Base-by-base conservation (phyloP, 2,797 vertebrate species). In the Bryconaethiops microstoma region DNA sequence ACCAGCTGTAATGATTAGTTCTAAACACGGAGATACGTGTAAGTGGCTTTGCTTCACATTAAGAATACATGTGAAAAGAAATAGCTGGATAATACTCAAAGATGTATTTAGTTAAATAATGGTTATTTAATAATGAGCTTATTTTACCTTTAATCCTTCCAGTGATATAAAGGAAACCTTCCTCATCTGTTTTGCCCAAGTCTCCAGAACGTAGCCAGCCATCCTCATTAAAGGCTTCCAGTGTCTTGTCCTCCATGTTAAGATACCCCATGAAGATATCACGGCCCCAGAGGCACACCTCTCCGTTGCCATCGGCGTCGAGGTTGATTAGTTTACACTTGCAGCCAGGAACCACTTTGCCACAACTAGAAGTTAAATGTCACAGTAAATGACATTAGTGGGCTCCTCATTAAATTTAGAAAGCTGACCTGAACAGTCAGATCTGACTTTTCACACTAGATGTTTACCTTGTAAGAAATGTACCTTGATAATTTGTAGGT, bases 191-290 rank as follows among this genome's bases (percentile, higher is more conserved):
- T 82, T 91, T 94, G 74, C 96, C 96, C 17, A 93, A 62, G 78
- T 97, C 96, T 62, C 96, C 96, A 4, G 96, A 96, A 87, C 91
- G 94, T 67, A 97, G 91, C 95, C 96, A 97, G 59, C 95, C 95
- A 0, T 96, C 94, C 5, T 95, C 87, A 72, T 96, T 95, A 42
- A 97, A 90, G 54, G 90, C 90, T 77, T 96, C 94, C 63, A 89
- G 87, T 0, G 95, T 97, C 90, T 94, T 95, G 72, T 95, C 94
- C 83, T 96, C 93, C 95, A 95, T 94, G 89, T 97, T 95, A 76
- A 97, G 92, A 84, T 96, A 97, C 75, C 96, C 96, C 96, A 97
- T 97, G 89, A 97, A 97, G 87, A 97, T 76, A 10, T 92, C 96
- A 35, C 95, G 93, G 76, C 96, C 96, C 96, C 95, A 97, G 82